Evolutionary conservation across 2,113 vertebrate species (phyloP).

Genomic region (Ailuropoda melanoleuca): DNA sequence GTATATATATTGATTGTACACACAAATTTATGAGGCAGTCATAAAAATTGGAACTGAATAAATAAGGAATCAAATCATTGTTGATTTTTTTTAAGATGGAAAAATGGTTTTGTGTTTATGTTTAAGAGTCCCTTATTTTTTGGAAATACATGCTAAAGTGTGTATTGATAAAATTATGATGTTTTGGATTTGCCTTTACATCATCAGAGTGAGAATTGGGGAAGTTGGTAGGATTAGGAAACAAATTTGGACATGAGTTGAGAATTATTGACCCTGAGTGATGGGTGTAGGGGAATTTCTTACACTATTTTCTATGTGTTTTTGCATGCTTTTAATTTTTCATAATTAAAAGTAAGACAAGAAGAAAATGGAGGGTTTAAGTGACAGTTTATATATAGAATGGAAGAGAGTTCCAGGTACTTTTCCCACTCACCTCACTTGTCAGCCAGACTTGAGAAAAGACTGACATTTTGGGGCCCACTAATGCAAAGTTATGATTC

Average conservation of each 20-base stretch:
- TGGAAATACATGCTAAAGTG: not conserved
- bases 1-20: not conserved
- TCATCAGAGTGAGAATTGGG: not conserved
- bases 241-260: not conserved
- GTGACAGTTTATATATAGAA: not conserved
- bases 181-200: not conserved
- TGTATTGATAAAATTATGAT: not conserved
- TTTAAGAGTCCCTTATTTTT: not conserved
- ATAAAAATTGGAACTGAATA: conserved; percentile 12
- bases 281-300: not conserved
- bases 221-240: not conserved
- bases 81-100: not conserved
- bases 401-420: not conserved
- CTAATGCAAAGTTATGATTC: not conserved
- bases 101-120: not conserved
- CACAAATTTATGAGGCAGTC: not conserved
- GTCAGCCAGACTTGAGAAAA: not conserved
- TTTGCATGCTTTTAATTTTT: not conserved
- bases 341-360: not conserved
- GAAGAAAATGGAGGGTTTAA: not conserved
- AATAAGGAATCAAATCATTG: not conserved
- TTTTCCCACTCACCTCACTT: not conserved
- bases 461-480: not conserved
- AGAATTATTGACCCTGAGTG: not conserved
- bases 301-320: not conserved